These are phyloP conservation scores for Idris sp. DNA, from an alignment of 1,140 invertebrate species.

Conservation along the genomic window DNA sequence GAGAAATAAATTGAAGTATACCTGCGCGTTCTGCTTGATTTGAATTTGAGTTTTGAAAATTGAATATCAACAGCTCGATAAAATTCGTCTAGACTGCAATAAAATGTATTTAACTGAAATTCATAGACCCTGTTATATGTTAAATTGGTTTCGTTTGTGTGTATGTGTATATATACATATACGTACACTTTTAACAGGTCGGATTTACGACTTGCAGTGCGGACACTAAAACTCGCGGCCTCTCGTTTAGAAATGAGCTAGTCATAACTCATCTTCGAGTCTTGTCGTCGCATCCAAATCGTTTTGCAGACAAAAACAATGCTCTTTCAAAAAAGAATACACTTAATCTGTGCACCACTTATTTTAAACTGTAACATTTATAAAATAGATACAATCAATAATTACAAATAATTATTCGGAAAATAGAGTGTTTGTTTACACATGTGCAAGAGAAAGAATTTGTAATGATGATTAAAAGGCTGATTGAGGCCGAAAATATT, in stretches of 20 bases:
- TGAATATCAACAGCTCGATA: slow-evolving; percentile 16
- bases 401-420: too few relatives aligned
- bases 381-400: too few relatives aligned
- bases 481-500: not conserved
- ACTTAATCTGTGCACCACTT: too few relatives aligned
- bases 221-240: slow-evolving; percentile 57
- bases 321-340: too few relatives aligned
- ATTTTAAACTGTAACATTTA: too few relatives aligned
- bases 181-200: slow-evolving; percentile 48
- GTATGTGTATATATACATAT: too few relatives aligned
- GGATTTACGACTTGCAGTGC: slow-evolving; percentile 61
- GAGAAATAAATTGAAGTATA: too few relatives aligned
- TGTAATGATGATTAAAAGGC: too few relatives aligned
- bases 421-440: too few relatives aligned
- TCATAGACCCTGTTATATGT: slow-evolving; percentile 28
- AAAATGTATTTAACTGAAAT: slow-evolving; percentile 49
- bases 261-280: slow-evolving; percentile 47
- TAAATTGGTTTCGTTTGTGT: slow-evolving; percentile 50
- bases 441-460: too few relatives aligned
- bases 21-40: slow-evolving; percentile 7
- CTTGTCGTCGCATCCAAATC: slow-evolving; percentile 34
- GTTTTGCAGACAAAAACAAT: too few relatives aligned
- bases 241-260: slow-evolving; percentile 42
- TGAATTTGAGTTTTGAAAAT: slow-evolving; percentile 17
- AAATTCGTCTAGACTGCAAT: slow-evolving; percentile 39